Base-by-base conservation (phyloP, 2,113 vertebrate species). In the Otolemur garnettii region DNA sequence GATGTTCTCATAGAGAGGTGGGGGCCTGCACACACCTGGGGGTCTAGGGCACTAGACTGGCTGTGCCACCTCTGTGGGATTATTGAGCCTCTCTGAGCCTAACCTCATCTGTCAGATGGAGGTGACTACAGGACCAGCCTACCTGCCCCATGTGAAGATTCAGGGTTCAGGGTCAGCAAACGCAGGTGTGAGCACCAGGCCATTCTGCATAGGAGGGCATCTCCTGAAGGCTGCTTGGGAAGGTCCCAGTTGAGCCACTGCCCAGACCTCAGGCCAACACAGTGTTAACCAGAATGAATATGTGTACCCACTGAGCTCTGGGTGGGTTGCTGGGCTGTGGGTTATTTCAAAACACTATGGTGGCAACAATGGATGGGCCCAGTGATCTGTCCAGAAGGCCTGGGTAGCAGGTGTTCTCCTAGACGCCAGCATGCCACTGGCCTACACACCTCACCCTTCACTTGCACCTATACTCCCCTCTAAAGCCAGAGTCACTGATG, bases 281-380 rank as follows among this genome's bases (percentile, higher is more conserved):
- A 14, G 64, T 50, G 30, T 33, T 4, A 26, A 14, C 55, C 68
- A 7, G 64, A 14, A 19, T 1, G n/a, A 35, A 38, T 5, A 2
- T 10, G 8, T 24, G 14, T 18, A 17, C 21, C 18, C 57, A 1
- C n/a, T 7, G 24, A 66, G n/a, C 8, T 1, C 21, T 1, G 9
- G 11, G n/a, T 1, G 24, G 66, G 28, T 8, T 21, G 28, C n/a
- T 14, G 72, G 71, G 53, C 33, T 3, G 18, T 7, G 14, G 22
- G 17, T 62, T n/a, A 18, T 62, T 45, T 19, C 7, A 35, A 26
- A 77, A 13, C 12, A 15, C 3, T 18, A 28, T 22, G 18, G 60
- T 15, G 28, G 22, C 1, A 12, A 75, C 8, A 15, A 42, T 15
- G 38, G 1, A 0, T 14, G 7, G 19, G 35, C 21, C 80, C 24